These are phyloP conservation scores for Hesperophylax magnus DNA, from an alignment of 1,140 invertebrate species.

Conservation along the genomic window DNA sequence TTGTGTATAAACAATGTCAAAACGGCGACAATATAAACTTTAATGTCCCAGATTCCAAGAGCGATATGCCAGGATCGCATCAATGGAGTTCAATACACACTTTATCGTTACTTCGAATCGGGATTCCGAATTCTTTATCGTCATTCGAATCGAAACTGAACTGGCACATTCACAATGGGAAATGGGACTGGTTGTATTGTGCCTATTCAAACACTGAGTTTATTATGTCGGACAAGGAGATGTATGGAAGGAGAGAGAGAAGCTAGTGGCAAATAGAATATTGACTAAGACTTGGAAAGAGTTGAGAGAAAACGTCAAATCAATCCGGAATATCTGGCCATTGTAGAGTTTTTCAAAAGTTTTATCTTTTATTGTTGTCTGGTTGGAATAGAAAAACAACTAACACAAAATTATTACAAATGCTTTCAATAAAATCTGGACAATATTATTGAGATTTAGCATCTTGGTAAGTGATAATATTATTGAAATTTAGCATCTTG, in stretches of 20 bases:
- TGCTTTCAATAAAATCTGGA: too few species aligned
- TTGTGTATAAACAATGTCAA: not conserved
- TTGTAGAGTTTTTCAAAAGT: too few species aligned
- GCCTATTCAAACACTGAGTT: not conserved
- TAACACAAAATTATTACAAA: too few species aligned
- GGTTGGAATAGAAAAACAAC: too few species aligned
- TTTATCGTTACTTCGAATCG: constrained; percentile 7
- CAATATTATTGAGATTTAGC: too few species aligned
- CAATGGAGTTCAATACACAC: not conserved
- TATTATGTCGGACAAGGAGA: constrained; percentile 9
- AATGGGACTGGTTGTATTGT: constrained; percentile 15
- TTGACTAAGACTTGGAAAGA: not conserved
- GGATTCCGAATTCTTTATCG: constrained; percentile 8
- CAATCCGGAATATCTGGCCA: too few species aligned
- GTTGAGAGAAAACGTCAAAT: not conserved
- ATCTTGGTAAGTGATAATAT: too few species aligned
- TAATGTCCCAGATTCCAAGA: not conserved
- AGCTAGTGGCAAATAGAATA: not conserved
- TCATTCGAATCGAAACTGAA: constrained; percentile 24
- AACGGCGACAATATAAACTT: constrained; percentile 6
- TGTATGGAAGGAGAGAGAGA: not conserved
- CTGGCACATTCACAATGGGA: not conserved
- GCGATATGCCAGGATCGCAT: constrained; percentile 14
- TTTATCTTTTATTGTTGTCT: too few species aligned
- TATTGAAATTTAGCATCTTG: too few species aligned